Conservation (phyloP, 2,113 vertebrate species). For the Lutjanus erythropterus region DNA sequence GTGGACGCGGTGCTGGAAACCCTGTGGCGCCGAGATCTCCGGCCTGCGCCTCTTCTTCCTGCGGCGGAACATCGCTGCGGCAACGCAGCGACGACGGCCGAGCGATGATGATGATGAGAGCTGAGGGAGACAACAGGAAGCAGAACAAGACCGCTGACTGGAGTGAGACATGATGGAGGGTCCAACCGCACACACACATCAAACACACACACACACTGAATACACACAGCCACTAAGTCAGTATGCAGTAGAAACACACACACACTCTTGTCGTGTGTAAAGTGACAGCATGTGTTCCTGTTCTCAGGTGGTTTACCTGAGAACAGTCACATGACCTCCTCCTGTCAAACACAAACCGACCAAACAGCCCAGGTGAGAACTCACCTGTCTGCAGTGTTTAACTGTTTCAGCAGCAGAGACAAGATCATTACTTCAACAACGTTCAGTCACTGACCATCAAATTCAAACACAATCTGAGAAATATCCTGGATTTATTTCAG, state of each 20-base stretch:
- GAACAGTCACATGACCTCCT: slow-evolving; percentile 44
- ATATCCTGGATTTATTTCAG: too few relatives aligned
- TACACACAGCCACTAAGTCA: neutral
- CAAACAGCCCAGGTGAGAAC: slow-evolving; percentile 53
- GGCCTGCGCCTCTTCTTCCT: slow-evolving; percentile 92
- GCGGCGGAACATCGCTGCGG: slow-evolving; percentile 89
- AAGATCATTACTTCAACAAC: neutral
- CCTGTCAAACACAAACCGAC: slow-evolving; percentile 33
- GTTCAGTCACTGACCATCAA: too few relatives aligned
- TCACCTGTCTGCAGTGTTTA: slow-evolving; percentile 13
- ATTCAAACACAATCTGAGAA: too few relatives aligned
- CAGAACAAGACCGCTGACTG: neutral
- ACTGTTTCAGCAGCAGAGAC: neutral
- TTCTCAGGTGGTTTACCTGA: slow-evolving; percentile 34
- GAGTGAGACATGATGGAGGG: slow-evolving; percentile 1
- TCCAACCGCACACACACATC: neutral
- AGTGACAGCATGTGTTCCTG: slow-evolving; percentile 33
- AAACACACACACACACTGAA: neutral
- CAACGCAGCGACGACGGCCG: neutral
- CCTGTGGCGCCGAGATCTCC: slow-evolving; percentile 90
- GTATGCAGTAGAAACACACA: neutral
- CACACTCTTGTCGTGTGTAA: neutral
- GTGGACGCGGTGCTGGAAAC: slow-evolving; percentile 94
- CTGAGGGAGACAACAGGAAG: slow-evolving; percentile 52
- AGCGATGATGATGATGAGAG: neutral